phyloP scores from a whole-genome alignment of 2,797 vertebrate genomes.

The Ceryle rudis region DNA sequence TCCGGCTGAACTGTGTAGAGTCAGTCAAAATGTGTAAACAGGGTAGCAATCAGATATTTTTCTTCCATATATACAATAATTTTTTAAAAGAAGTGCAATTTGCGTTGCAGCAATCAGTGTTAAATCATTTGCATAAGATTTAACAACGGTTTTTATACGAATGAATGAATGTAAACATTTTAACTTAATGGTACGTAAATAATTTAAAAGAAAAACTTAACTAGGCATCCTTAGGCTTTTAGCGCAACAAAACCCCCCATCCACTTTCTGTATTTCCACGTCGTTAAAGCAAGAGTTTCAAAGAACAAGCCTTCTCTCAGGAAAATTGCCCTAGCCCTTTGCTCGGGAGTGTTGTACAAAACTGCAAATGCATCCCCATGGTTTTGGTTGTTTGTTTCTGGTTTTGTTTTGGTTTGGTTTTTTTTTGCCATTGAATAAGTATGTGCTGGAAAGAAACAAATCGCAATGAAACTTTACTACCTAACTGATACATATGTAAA shows the following conservation, averaged over 20 bases:
- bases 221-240: constrained; percentile 80
- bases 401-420: no score
- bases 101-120: constrained; percentile 89
- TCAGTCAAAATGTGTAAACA: constrained; percentile 86
- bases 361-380: constrained; percentile 75
- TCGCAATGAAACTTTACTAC: constrained; percentile 81
- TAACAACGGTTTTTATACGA: constrained; percentile 84
- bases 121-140: constrained; percentile 90
- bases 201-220: constrained; percentile 86
- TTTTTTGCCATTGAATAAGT: constrained; percentile 72
- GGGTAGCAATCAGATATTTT: constrained; percentile 91
- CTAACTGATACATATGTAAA: constrained; percentile 86
- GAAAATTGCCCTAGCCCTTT: constrained; percentile 83
- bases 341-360: constrained; percentile 80
- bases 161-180: constrained; percentile 86
- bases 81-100: constrained; percentile 89
- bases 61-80: constrained; percentile 86
- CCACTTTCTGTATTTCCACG: constrained; percentile 75
- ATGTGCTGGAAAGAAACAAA: constrained; percentile 75
- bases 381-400: no score
- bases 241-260: constrained; percentile 69
- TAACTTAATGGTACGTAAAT: constrained; percentile 91
- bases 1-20: constrained; percentile 72
- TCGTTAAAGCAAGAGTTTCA: constrained; percentile 78
- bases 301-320: constrained; percentile 91